Evolutionary conservation across 1,140 invertebrate species (phyloP), one percentile per base, ranked within the genome.

Genomic region (Adoxophyes honmai): DNA sequence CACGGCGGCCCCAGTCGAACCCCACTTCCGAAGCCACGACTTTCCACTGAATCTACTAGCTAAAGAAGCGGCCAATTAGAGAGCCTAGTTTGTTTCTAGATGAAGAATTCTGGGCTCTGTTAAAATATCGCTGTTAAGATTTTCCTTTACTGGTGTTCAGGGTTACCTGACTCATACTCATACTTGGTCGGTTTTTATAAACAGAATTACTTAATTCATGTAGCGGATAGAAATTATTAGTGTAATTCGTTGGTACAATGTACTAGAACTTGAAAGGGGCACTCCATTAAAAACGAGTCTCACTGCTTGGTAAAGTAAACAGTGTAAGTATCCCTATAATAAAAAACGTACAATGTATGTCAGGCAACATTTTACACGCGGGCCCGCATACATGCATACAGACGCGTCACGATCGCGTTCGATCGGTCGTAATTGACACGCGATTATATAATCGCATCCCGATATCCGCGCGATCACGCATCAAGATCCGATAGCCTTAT

Each of bases 381-480:
- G 77, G 72, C 67, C 63, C 69, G 73, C 74, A 83, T 69, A 84
- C 75, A 72, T 73, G 77, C 76, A 81, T 81, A 75, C 68, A 70
- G 80, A 84, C 86, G 81, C 81, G 84, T 84, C 62, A 44, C 68
- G 73, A 85, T 84, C 81, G 77, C 62, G 39, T 62, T 58, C 67
- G 70, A 81, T 80, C 68, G 65, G 64, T 70, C 78, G 78, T 87
- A 87, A 87, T 87, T 87, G 84, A 87, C 84, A 48, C 28, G 16
- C 42, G 42, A 48, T 48, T 48, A 48, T 48, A 48, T 16, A 48
- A 48, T 48, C 42, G 81, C 82, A 71, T 72, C 69, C 65, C 72
- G 84, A 86, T 85, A 81, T 88, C 82, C 78, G 67, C 75, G 72
- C 76, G 76, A 85, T 86, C 75, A 75, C 75, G 69, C 76, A 68